A percentile compares a stretch with the other conserved stretches of the same genome.
Conservation (phyloP, 2,113 vertebrate genomes). For the Cisticola juncidis region DNA sequence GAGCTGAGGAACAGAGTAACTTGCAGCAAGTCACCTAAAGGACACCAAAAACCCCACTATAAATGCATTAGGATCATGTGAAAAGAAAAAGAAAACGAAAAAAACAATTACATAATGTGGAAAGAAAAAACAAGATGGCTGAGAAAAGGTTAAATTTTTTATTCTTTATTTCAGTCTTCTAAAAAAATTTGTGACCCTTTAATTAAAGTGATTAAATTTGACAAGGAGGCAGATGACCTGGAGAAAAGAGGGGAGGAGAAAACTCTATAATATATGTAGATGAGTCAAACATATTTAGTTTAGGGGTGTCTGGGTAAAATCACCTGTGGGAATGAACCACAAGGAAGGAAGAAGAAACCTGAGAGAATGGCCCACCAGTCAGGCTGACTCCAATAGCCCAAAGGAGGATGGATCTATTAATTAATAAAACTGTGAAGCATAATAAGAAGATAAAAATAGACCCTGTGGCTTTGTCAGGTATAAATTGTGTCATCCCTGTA, state of each 20-base stretch:
- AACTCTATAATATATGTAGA: not conserved
- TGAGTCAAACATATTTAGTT: not conserved
- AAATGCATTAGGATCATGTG: not conserved
- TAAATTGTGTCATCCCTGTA: not conserved
- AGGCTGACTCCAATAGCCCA: not conserved
- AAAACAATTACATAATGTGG: not conserved
- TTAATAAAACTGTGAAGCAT: not conserved
- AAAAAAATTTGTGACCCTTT: not conserved
- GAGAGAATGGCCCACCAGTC: not conserved
- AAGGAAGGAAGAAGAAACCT: not conserved
- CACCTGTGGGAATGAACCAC: not conserved
- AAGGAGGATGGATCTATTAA: not conserved
- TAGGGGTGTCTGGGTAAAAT: not conserved
- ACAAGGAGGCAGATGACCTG: not conserved
- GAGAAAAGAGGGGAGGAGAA: not conserved
- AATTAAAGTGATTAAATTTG: not conserved
- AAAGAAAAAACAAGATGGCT: not conserved
- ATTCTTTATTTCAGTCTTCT: not conserved
- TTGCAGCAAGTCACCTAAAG: not conserved
- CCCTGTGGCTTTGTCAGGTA: not conserved
- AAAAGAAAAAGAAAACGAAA: not conserved
- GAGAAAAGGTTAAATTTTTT: not conserved
- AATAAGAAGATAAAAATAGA: slow-evolving; percentile 30
- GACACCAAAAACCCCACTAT: not conserved
- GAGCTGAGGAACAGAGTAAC: not conserved